Evolutionary conservation across 2,113 vertebrate species (phyloP), one percentile per base, ranked within the genome.

Genomic region (Jacana jacana): DNA sequence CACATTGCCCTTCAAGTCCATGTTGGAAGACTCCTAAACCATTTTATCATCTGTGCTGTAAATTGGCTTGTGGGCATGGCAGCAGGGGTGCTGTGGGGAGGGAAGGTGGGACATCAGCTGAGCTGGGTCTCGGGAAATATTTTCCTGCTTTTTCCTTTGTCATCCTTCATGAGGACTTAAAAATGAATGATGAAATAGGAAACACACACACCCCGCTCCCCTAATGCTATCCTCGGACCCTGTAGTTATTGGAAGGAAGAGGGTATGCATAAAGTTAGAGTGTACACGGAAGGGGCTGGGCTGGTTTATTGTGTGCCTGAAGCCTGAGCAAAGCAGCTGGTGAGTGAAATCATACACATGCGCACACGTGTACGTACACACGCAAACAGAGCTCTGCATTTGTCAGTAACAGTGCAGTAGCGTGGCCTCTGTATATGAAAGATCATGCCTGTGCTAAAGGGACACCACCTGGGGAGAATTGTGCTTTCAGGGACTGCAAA

Each of bases 1-100:
- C 6, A 4, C 0, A 0, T 71, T 64, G 17, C 17, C 22, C 14
- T 88, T 40, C 1, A 9, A 75, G 16, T 35, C 40, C 0, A 0
- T 14, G 10, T 15, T 76, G 60, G 49, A 88, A 66, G 54, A 30
- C 17, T 3, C 2, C 31, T 88, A 51, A 51, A 65, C 15, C 17
- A 2, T 81, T 81, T 54, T 48, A 52, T 78, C 14, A 46, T 48
- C 57, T 76, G 27, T 72, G 17, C 65, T 68, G 81, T 88, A 40
- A 69, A 79, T 0, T 30, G 17, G 17, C 46, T 73, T 13, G 10
- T 4, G 9, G 35, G 25, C 28, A 70, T 40, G 14, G 28, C 37
- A 86, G 2, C 0, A 4, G 22, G 14, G 44, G 16, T 77, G 14
- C 31, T 79, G 57, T 1, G 4, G 18, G 31, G 37, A 7, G n/a